phyloP scores from a whole-genome alignment of 2,888 invertebrate species.

The Leucania comma region DNA sequence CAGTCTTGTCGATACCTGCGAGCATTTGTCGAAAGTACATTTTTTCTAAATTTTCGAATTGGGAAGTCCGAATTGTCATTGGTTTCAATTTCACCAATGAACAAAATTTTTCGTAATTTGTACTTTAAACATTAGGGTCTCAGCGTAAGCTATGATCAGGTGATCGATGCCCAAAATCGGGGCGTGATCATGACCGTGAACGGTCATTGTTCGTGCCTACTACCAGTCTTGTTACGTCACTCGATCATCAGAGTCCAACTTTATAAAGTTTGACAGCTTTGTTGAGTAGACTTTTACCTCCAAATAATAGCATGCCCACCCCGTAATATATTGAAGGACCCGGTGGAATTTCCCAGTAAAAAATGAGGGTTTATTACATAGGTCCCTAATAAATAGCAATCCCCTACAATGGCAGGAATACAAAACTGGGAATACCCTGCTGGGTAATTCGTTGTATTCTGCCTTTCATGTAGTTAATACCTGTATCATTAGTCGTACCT shows the following conservation, averaged over 20 bases:
- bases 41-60: neutral
- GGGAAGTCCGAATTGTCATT: neutral
- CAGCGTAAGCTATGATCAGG: slow-evolving; percentile 21
- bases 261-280: slow-evolving; percentile 6
- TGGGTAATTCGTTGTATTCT: slow-evolving; percentile 7
- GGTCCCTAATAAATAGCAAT: neutral
- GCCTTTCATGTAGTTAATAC: neutral
- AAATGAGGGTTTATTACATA: neutral
- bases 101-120: neutral
- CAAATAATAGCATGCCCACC: neutral
- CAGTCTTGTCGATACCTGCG: neutral
- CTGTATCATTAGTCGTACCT: neutral
- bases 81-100: neutral
- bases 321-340: neutral
- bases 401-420: too few species aligned
- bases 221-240: slow-evolving; percentile 34
- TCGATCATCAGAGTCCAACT: slow-evolving; percentile 7
- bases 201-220: slow-evolving; percentile 34
- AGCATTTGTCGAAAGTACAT: too few species aligned
- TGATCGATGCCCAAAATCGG: slow-evolving; percentile 13
- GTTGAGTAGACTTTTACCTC: neutral
- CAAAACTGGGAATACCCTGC: neutral
- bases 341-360: neutral
- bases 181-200: slow-evolving; percentile 40
- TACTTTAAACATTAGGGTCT: neutral